A percentile compares a stretch with the other conserved stretches of the same genome.
Evolutionary conservation across 1,140 invertebrate genomes (phyloP).

Genomic region (Heliothis virescens): DNA sequence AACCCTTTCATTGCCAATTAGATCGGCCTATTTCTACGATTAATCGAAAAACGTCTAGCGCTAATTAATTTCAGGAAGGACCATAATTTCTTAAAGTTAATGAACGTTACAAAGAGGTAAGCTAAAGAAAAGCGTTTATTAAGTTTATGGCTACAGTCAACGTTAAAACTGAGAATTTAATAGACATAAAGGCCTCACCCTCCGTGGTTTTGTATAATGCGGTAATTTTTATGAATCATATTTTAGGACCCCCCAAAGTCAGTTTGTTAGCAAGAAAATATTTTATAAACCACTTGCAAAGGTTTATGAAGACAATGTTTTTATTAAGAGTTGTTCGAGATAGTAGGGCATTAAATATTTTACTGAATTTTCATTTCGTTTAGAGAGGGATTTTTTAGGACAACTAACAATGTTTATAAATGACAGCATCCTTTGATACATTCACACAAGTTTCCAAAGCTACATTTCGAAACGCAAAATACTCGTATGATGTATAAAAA

Average conservation of each 20-base stretch:
- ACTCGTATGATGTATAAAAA: neutral
- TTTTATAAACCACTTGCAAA: constrained; percentile 27
- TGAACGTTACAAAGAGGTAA: constrained; percentile 51
- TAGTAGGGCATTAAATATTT: neutral
- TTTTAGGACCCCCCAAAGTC: constrained; percentile 37
- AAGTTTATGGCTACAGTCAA: constrained; percentile 41
- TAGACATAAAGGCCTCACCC: constrained; percentile 13
- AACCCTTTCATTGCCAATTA: constrained; percentile 35
- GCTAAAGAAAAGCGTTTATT: constrained; percentile 45
- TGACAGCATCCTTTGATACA: too few relatives aligned
- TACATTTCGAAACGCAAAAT: too few relatives aligned
- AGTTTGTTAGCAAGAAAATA: constrained; percentile 18
- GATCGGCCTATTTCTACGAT: constrained; percentile 44
- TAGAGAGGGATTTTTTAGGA: too few relatives aligned
- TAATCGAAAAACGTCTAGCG: constrained; percentile 44
- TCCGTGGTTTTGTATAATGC: constrained; percentile 35
- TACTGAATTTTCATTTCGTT: too few relatives aligned
- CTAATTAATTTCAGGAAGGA: constrained; percentile 48
- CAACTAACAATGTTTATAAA: too few relatives aligned
- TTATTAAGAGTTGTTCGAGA: neutral
- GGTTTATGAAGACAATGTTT: constrained; percentile 24
- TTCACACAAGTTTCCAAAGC: too few relatives aligned
- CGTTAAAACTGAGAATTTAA: constrained; percentile 48
- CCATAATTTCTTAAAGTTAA: constrained; percentile 45
- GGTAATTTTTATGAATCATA: constrained; percentile 68